phyloP scores from a whole-genome alignment of 92 coral and sea anemone species.

The Actinostola sp. region DNA sequence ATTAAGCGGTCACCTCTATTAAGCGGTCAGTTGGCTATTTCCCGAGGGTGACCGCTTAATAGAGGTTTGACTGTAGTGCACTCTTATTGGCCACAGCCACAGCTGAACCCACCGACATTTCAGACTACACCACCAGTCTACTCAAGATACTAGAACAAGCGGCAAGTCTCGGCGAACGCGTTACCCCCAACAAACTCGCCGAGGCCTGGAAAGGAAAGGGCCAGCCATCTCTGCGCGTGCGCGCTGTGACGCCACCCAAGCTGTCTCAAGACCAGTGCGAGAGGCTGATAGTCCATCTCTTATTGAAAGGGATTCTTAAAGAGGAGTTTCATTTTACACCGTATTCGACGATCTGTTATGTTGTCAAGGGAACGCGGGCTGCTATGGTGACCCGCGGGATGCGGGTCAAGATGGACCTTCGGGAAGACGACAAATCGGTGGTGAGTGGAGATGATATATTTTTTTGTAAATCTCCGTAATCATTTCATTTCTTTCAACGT shows the following conservation, averaged over 20 bases:
- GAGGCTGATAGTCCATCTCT: slow-evolving; percentile 74
- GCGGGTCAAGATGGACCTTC: slow-evolving; percentile 56
- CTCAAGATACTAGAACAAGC: slow-evolving; percentile 83
- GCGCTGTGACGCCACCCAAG: slow-evolving; percentile 62
- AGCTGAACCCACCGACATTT: slow-evolving; percentile 49
- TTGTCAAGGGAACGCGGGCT: slow-evolving; percentile 87
- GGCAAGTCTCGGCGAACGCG: slow-evolving; percentile 70
- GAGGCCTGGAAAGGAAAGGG: slow-evolving; percentile 97
- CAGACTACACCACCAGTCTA: slow-evolving; percentile 64
- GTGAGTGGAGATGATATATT: background rate
- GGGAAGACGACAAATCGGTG: background rate
- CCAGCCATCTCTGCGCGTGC: slow-evolving; percentile 69
- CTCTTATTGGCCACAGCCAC: slow-evolving; percentile 3
- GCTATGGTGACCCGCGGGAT: slow-evolving; percentile 54
- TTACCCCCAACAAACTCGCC: slow-evolving; percentile 82
- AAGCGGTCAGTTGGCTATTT: too few relatives aligned
- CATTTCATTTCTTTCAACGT: too few relatives aligned
- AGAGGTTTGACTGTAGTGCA: background rate
- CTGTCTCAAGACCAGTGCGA: slow-evolving; percentile 78
- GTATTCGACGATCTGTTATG: slow-evolving; percentile 86
- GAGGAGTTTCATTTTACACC: slow-evolving; percentile 98
- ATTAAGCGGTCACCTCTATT: too few relatives aligned
- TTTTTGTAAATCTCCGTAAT: background rate
- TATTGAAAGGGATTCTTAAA: slow-evolving; percentile 80
- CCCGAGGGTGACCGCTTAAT: background rate